These are phyloP conservation scores for Porites divaricata DNA, from an alignment of 92 coral and sea anemone genomes.

Conservation along the genomic window DNA sequence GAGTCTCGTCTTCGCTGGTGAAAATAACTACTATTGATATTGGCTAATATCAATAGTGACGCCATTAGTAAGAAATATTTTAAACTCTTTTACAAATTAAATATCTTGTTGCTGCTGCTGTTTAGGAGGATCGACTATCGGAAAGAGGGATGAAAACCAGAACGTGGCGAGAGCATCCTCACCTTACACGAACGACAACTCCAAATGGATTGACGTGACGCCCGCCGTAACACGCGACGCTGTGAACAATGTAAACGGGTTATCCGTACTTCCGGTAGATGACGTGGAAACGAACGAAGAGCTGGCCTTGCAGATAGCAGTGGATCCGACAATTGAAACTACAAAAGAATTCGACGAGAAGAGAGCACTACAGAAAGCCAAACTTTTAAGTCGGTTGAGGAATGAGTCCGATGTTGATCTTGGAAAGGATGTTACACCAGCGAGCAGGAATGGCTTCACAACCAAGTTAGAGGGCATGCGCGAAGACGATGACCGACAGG, in stretches of 20 bases:
- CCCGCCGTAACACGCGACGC: constrained; percentile 53
- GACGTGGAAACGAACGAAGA: constrained; percentile 39
- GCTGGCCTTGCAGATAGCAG: constrained; percentile 33
- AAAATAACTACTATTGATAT: no score
- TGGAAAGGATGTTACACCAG: constrained; percentile 33
- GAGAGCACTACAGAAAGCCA: constrained; percentile 59
- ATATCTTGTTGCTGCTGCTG: background rate
- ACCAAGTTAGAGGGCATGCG: constrained; percentile 89
- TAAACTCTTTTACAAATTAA: background rate
- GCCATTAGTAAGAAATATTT: no score
- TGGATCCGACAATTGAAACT: constrained; percentile 30
- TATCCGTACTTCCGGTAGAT: constrained; percentile 81
- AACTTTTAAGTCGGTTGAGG: constrained; percentile 73
- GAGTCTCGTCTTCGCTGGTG: no score
- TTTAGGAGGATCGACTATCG: constrained; percentile 1
- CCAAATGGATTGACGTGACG: constrained; percentile 82
- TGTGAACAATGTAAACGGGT: constrained; percentile 49
- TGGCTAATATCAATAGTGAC: no score
- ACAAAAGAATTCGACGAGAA: constrained; percentile 54
- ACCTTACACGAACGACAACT: constrained; percentile 51
- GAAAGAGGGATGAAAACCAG: constrained; percentile 67
- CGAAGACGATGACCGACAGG: constrained; percentile 87
- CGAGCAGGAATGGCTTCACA: constrained; percentile 16
- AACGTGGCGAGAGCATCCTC: constrained; percentile 52
- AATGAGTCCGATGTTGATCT: constrained; percentile 57